Percentiles rank a stretch among this genome's conserved stretches.
Evolutionary conservation across 92 coral and sea anemone species (phyloP).

Genomic region (Siderastrea radians): DNA sequence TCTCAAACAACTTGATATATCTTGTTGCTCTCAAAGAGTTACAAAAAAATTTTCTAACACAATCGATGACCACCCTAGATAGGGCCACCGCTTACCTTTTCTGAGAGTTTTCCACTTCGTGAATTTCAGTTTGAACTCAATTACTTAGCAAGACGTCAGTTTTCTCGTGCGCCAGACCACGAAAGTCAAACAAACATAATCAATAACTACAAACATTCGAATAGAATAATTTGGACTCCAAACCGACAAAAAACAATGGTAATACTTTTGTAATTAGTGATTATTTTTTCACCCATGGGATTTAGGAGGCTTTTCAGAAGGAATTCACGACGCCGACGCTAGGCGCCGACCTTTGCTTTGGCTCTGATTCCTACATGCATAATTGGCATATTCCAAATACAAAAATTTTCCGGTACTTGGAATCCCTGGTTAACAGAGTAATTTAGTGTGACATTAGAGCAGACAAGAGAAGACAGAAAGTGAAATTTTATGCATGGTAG

Average conservation of each 20-base stretch:
- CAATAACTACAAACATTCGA: slow-evolving; percentile 34
- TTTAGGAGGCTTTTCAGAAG: slow-evolving; percentile 3
- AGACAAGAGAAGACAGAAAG: too few relatives aligned
- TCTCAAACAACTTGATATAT: neutral
- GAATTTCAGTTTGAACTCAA: neutral
- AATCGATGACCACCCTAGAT: neutral
- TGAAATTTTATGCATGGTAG: too few relatives aligned
- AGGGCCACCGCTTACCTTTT: neutral
- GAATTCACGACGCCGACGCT: neutral
- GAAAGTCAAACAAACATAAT: slow-evolving; percentile 1
- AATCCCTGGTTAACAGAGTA: too few relatives aligned
- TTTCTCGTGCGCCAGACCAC: neutral
- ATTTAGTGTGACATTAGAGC: too few relatives aligned
- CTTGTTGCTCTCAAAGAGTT: neutral
- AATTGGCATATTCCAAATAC: neutral
- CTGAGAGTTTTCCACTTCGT: neutral
- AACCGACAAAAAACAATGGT: neutral
- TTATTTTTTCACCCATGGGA: slow-evolving; percentile 43
- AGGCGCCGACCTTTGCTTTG: neutral
- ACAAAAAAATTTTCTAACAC: neutral
- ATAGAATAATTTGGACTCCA: slow-evolving; percentile 19
- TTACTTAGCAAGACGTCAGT: neutral
- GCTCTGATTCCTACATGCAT: neutral
- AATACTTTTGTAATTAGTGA: slow-evolving; percentile 17
- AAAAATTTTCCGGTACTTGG: neutral